Conservation (phyloP, 2,113 vertebrate genomes). For the Odobenus rosmarus region DNA sequence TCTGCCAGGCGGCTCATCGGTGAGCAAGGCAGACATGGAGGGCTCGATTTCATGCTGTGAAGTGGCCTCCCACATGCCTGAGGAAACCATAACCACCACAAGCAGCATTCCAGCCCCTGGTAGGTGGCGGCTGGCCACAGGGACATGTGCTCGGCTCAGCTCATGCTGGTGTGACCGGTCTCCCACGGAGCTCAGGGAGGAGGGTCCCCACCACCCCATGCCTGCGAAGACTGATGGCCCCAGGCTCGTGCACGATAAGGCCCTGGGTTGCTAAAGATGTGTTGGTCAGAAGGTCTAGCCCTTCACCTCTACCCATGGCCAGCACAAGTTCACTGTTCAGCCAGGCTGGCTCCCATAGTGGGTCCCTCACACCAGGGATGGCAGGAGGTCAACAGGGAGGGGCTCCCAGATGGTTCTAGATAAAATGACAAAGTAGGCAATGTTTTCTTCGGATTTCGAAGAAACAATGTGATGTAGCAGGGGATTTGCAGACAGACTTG, state of each 20-base stretch:
- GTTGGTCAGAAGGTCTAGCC: not conserved
- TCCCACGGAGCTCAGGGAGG: not conserved
- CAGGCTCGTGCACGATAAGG: not conserved
- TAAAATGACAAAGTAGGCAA: rapidly evolving
- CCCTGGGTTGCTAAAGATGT: too few relatives aligned
- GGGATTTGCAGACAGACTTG: not conserved
- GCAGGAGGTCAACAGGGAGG: not conserved
- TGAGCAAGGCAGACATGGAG: not conserved
- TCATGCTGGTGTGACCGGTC: rapidly evolving
- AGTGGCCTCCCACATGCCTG: slow-evolving; percentile 47
- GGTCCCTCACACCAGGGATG: rapidly evolving
- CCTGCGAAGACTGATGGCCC: not conserved
- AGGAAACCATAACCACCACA: slow-evolving; percentile 54
- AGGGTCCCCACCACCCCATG: not conserved
- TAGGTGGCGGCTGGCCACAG: not conserved
- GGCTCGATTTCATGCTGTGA: slow-evolving; percentile 38
- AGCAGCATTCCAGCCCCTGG: slow-evolving; percentile 52
- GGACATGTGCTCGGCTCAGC: not conserved
- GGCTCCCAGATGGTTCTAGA: not conserved
- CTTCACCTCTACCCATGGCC: not conserved
- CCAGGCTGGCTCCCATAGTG: rapidly evolving
- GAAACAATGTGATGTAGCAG: not conserved
- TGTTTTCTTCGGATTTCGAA: not conserved
- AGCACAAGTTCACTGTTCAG: rapidly evolving
- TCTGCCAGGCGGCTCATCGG: not conserved